phyloP scores from a whole-genome alignment of 2,113 vertebrate genomes.

The Cygnus buccinator region DNA sequence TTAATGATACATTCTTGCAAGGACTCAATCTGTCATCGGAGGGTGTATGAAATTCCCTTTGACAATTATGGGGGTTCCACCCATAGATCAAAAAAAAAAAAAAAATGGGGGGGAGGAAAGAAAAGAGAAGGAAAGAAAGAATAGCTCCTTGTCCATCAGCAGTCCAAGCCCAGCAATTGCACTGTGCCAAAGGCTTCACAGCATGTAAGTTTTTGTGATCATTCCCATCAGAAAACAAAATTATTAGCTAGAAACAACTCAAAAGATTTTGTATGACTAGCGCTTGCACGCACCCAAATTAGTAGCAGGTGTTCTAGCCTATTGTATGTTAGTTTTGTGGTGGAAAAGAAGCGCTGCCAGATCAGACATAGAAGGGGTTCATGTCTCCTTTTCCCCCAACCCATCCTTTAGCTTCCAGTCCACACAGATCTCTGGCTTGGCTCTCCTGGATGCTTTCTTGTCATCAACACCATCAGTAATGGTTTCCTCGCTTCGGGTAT shows the following conservation, averaged over 20 bases:
- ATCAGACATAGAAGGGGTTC: background rate
- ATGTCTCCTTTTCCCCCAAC: background rate
- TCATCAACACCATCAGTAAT: constrained; percentile 46
- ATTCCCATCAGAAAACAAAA: constrained; percentile 36
- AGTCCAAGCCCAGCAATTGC: background rate
- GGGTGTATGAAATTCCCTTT: constrained; percentile 21
- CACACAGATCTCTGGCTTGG: background rate
- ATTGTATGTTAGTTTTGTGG: background rate
- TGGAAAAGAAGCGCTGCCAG: background rate
- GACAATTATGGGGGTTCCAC: constrained; percentile 45
- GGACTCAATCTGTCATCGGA: constrained; percentile 47
- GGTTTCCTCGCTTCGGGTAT: constrained; percentile 15
- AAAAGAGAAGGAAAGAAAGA: background rate
- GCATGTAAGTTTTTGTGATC: constrained; percentile 20
- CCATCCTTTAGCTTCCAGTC: background rate
- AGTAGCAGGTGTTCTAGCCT: background rate
- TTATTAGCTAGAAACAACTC: background rate
- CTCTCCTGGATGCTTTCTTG: constrained; percentile 25
- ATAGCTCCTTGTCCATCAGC: background rate
- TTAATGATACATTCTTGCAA: constrained; percentile 32
- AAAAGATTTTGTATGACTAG: background rate
- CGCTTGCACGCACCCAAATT: constrained; percentile 26
- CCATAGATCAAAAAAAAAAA: constrained; percentile 32
- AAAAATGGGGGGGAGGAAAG: background rate
- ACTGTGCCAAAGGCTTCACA: constrained; percentile 18